Evolutionary conservation across 2,888 invertebrate genomes (phyloP), one percentile per base, ranked within the genome.

Genomic region (Hanleya hanleyi): DNA sequence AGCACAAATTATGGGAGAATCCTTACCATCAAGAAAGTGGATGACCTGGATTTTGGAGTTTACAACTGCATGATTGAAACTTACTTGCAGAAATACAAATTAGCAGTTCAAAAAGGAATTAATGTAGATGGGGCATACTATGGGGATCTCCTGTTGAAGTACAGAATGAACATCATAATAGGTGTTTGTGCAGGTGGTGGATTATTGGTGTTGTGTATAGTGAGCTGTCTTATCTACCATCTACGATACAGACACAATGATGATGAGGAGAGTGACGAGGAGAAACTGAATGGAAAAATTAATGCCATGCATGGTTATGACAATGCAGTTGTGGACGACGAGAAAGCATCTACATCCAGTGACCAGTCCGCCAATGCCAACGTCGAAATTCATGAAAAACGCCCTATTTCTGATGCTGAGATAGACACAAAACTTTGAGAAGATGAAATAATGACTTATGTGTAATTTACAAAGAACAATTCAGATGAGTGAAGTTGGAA

Each of bases 11-110:
- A 64, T 18, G 77, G 77, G 0, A 50, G 41, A 5, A 26, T 65
- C 29, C 64, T 77, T 29, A 67, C 62, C 6, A 74, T 85, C 22
- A 71, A 76, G 1, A 72, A 71, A n/a, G 79, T 83, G 12, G 74
- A 78, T 32, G 85, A 85, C 62, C 69, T 69, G 15, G 84, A 85
- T 71, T 85, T 84, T 51, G 85, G 85, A 1, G 47, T 77, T 29
- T 85, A 85, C 65, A 78, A 74, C 71, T 85, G 85, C 67, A 47
- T 85, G 5, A 37, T 81, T 2, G 37, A 69, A 47, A 6, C 26
- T 1, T 12, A 22, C 1, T 15, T 0, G 18, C 22, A 35, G 15
- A 32, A 57, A 18, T 73, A 51, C 62, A 29, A 33, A 29, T 37
- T 64, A 5, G 68, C 61, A 0, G 35, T 69, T 5, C 64, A 64